Evolutionary conservation across 2,888 invertebrate species (phyloP).

Genomic region (Unio delphinus): DNA sequence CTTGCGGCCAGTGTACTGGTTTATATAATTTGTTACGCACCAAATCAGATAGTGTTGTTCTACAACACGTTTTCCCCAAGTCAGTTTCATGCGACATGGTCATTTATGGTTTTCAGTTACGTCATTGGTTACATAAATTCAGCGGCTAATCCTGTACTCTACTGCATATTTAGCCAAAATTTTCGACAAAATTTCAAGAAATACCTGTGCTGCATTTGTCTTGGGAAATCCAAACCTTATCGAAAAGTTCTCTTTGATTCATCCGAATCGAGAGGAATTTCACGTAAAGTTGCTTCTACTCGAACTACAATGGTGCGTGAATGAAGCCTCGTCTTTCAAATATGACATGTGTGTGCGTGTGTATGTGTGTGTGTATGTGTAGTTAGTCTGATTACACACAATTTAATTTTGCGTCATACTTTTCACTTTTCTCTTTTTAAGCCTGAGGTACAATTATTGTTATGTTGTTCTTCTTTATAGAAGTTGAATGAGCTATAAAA

Average conservation of each 20-base stretch:
- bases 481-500: no score
- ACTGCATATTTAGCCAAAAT: constrained; percentile 71
- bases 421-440: no score
- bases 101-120: constrained; percentile 67
- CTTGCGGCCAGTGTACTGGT: constrained; percentile 72
- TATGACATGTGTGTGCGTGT: no score
- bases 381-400: no score
- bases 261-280: constrained; percentile 48
- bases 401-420: no score
- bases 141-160: constrained; percentile 71
- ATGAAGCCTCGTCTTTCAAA: no score
- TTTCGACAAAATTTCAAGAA: constrained; percentile 65
- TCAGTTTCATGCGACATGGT: constrained; percentile 65
- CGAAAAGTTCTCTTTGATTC: constrained; percentile 48
- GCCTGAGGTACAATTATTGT: no score
- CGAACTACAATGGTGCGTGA: no score
- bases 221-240: constrained; percentile 41
- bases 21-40: constrained; percentile 73
- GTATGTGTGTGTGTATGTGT: no score
- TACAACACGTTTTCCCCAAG: constrained; percentile 63
- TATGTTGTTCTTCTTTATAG: no score
- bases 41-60: constrained; percentile 70
- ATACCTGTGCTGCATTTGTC: constrained; percentile 51
- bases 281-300: constrained; percentile 35
- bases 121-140: constrained; percentile 70